Conservation (phyloP, 2,113 vertebrate species). For the Accipiter cooperii region DNA sequence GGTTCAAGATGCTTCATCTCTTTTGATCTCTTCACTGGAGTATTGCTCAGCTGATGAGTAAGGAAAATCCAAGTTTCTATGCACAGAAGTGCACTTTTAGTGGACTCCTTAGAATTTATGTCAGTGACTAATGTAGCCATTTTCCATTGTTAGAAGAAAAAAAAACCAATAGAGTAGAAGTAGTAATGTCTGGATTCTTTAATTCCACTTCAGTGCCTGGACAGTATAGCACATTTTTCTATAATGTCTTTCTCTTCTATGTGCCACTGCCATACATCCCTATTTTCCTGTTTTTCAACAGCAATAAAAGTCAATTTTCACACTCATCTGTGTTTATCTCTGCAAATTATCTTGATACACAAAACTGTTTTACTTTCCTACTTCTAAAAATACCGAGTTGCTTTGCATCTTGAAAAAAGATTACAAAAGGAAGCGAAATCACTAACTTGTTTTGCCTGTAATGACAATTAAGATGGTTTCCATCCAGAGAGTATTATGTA, state of each 20-base stretch:
- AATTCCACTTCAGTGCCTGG: neutral
- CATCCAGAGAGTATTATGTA: neutral
- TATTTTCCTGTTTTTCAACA: conserved; percentile 38
- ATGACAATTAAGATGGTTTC: conserved; percentile 11
- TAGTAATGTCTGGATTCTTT: neutral
- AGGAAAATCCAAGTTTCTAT: neutral
- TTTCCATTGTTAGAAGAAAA: neutral
- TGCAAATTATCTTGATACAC: conserved; percentile 33
- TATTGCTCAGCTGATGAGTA: neutral
- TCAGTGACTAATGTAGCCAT: neutral
- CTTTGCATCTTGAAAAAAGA: conserved; percentile 26
- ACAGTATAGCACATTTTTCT: neutral
- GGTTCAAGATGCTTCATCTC: neutral
- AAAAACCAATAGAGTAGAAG: neutral
- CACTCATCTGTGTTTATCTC: conserved; percentile 54
- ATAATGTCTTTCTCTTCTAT: neutral
- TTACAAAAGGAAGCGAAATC: neutral
- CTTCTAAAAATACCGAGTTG: conserved; percentile 60
- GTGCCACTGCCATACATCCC: neutral
- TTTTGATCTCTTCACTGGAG: neutral
- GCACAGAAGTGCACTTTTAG: neutral
- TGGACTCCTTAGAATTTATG: neutral
- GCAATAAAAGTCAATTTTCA: conserved; percentile 64
- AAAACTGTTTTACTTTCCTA: conserved; percentile 41
- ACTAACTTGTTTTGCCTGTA: conserved; percentile 20